These are phyloP conservation scores for Hyles vespertilio DNA, from an alignment of 1,140 invertebrate species.

Conservation along the genomic window DNA sequence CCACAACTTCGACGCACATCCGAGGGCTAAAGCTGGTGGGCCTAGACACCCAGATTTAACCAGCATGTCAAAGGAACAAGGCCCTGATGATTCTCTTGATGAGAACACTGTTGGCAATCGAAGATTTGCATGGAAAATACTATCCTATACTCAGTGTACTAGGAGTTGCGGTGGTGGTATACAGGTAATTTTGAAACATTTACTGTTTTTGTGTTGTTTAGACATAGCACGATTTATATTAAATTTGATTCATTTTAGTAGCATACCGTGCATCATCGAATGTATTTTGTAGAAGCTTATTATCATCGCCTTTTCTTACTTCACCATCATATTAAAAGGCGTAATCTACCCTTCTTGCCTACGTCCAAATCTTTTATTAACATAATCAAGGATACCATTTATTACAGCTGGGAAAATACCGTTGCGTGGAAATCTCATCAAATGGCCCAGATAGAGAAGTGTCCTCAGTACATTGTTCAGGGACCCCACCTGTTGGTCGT, in stretches of 20 bases:
- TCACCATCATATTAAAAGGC: no score
- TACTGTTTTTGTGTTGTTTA: no score
- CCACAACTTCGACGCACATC: slow-evolving; percentile 43
- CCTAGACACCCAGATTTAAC: slow-evolving; percentile 34
- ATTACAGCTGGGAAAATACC: slow-evolving; percentile 55
- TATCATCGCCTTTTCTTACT: no score
- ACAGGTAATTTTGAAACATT: slow-evolving; percentile 35
- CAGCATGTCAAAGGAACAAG: slow-evolving; percentile 26
- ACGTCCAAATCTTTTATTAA: no score
- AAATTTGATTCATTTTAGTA: no score
- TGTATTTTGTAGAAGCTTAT: no score
- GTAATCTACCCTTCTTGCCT: no score
- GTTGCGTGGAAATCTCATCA: slow-evolving; percentile 44
- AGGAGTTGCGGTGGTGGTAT: slow-evolving; percentile 89
- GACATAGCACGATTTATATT: no score
- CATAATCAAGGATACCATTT: background rate
- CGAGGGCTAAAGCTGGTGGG: slow-evolving; percentile 17
- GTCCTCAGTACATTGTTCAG: slow-evolving; percentile 49
- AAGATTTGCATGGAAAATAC: slow-evolving; percentile 86
- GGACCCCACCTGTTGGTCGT: slow-evolving; percentile 36
- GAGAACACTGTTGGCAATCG: slow-evolving; percentile 69
- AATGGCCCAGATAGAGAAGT: slow-evolving; percentile 43
- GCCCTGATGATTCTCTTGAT: slow-evolving; percentile 30
- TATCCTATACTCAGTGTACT: slow-evolving; percentile 85
- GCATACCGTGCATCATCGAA: no score